Evolutionary conservation across 2,113 vertebrate species (phyloP), one percentile per base, ranked within the genome.

Genomic region (Pelobates fuscus): DNA sequence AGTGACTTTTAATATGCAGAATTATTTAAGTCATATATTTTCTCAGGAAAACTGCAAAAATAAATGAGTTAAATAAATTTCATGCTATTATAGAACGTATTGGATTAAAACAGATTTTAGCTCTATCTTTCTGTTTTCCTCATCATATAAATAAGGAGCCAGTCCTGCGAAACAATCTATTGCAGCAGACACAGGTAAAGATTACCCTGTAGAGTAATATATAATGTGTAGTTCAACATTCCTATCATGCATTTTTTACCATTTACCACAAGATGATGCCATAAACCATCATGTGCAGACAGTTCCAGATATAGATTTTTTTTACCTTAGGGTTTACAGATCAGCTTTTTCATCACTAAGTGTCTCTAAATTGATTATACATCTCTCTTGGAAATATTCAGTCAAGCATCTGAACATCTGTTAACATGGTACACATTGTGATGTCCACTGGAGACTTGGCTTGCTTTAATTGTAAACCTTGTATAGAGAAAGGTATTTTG

Each of bases 241-340:
- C 23, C 14, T 43, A 5, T 70, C 15, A 24, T 70, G 67, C 67
- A 70, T 58, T 58, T 41, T 69, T 70, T 58, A 70, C 12, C 21
- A 58, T 41, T 57, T 57, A 41, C 67, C 67, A 70, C 67, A 37
- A 7, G 23, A 70, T 70, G 24, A 70, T 70, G 27, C 55, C 55
- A 70, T 70, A 70, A 70, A 70, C 68, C 37, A 70, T 70, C 25
- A 41, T 41, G 24, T 25, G 32, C 37, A 60, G 55, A 14, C 55
- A 46, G 4, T 21, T 70, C 37, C 23, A 41, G 55, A 54, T 32
- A 70, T 60, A 29, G 24, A 60, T 60, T 5, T 49, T 15, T 46
- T 70, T 44, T 11, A 60, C 55, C 58, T 44, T 14, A 44, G 55
- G 55, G 68, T 30, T 44, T 44, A 70, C 25, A 43, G 55, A 70